Conservation (phyloP, 2,113 vertebrate genomes). For the Apus apus region DNA sequence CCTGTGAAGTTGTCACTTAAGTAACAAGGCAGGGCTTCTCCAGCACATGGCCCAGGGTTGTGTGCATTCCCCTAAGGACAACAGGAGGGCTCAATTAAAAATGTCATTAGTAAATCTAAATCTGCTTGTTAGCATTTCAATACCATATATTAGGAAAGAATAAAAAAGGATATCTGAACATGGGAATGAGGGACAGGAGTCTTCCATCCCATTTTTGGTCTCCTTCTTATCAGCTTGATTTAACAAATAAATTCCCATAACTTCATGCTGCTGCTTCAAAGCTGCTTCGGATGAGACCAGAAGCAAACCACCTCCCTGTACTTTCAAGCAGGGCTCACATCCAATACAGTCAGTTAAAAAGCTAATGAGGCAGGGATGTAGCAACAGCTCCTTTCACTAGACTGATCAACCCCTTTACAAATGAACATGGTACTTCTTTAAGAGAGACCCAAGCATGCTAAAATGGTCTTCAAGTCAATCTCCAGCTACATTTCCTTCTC, state of each 20-base stretch:
- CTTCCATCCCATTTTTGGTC: background rate
- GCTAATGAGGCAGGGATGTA: conserved; percentile 41
- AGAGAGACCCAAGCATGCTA: background rate
- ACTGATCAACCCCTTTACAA: conserved; percentile 23
- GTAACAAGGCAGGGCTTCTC: background rate
- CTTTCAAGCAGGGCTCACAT: conserved; percentile 10
- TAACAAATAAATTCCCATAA: background rate
- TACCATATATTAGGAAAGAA: background rate
- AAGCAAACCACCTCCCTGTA: conserved; percentile 6
- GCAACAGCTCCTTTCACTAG: conserved; percentile 30
- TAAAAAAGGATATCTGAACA: background rate
- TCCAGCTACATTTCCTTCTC: background rate
- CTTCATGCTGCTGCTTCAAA: background rate
- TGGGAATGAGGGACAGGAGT: background rate
- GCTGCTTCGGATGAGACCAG: background rate
- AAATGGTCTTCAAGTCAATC: conserved; percentile 12
- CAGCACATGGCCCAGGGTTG: background rate
- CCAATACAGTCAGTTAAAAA: conserved; percentile 38
- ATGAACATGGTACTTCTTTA: conserved; percentile 7
- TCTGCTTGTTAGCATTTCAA: background rate
- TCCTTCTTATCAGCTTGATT: background rate
- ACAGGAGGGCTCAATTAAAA: background rate
- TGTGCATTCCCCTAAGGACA: background rate
- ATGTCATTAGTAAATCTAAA: background rate
- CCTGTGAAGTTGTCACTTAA: background rate